A percentile compares a stretch with the other conserved stretches of the same genome.
phyloP scores from a whole-genome alignment of 2,888 invertebrate genomes.

The Torymus tubicola region DNA sequence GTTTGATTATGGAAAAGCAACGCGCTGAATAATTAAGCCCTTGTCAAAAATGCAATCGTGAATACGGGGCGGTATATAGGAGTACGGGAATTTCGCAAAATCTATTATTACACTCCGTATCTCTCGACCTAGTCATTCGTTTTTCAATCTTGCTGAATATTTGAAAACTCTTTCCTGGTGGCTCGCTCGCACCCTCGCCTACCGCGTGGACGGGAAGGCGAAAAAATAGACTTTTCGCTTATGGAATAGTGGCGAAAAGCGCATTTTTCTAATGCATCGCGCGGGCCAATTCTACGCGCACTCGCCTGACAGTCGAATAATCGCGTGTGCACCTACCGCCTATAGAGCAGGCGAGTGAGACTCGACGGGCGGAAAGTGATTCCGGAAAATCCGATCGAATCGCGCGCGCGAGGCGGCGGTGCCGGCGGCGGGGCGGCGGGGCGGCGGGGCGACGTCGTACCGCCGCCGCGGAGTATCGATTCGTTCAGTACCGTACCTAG shows the following conservation, averaged over 20 bases:
- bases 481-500: conserved; percentile 62
- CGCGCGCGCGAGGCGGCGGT: conserved; percentile 37
- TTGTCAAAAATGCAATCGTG: not conserved
- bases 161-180: too few species aligned
- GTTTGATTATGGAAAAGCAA: not conserved
- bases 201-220: too few species aligned
- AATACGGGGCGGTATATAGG: not conserved
- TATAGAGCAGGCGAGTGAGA: not conserved
- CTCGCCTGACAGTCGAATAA: conserved; percentile 16
- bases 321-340: not conserved
- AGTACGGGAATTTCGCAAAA: not conserved
- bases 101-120: conserved; percentile 1
- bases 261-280: too few species aligned
- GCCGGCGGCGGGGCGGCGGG: too few species aligned
- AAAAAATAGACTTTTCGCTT: too few species aligned
- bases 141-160: not conserved
- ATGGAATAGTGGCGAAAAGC: too few species aligned
- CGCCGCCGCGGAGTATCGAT: conserved; percentile 61
- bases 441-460: conserved; percentile 11
- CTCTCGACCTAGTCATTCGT: not conserved
- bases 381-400: conserved; percentile 57
- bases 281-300: too few species aligned
- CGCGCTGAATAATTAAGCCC: not conserved
- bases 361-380: conserved; percentile 42
- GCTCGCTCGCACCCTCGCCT: not conserved